These are phyloP conservation scores for Sarcophaga bullata DNA, from an alignment of 1,140 invertebrate species.

Conservation along the genomic window DNA sequence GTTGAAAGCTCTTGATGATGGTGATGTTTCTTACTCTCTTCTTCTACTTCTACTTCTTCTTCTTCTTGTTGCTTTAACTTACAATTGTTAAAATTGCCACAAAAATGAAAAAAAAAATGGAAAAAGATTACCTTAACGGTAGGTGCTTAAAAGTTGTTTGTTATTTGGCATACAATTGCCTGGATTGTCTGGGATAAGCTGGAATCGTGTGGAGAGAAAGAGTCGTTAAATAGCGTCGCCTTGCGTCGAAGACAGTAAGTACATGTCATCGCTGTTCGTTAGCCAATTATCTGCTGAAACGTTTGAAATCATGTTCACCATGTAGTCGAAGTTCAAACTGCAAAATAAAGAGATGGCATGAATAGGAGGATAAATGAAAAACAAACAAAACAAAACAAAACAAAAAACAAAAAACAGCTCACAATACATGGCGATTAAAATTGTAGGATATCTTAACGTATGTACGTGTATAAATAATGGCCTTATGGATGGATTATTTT, in stretches of 20 bases:
- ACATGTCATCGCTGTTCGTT: conserved; percentile 31
- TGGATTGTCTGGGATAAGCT: conserved; percentile 27
- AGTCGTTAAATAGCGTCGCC: background rate
- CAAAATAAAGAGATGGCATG: background rate
- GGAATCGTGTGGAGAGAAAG: background rate
- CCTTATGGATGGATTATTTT: no score
- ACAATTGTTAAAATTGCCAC: background rate
- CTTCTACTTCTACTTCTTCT: background rate
- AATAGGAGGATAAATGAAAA: background rate
- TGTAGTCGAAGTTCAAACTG: background rate
- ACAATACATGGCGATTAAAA: background rate
- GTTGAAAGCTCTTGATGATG: background rate
- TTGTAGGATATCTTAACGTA: background rate
- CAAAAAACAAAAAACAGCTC: background rate
- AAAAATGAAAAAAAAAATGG: background rate
- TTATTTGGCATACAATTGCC: background rate
- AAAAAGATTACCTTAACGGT: conserved; percentile 5
- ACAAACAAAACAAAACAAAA: background rate
- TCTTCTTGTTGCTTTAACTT: background rate
- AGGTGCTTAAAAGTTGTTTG: background rate
- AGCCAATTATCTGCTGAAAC: conserved; percentile 31
- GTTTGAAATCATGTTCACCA: background rate
- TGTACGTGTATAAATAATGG: no score
- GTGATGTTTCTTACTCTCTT: background rate
- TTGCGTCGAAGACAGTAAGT: conserved; percentile 19